Evolutionary conservation across 1,140 invertebrate genomes (phyloP), one percentile per base, ranked within the genome.

Genomic region (Bombus balteatus): DNA sequence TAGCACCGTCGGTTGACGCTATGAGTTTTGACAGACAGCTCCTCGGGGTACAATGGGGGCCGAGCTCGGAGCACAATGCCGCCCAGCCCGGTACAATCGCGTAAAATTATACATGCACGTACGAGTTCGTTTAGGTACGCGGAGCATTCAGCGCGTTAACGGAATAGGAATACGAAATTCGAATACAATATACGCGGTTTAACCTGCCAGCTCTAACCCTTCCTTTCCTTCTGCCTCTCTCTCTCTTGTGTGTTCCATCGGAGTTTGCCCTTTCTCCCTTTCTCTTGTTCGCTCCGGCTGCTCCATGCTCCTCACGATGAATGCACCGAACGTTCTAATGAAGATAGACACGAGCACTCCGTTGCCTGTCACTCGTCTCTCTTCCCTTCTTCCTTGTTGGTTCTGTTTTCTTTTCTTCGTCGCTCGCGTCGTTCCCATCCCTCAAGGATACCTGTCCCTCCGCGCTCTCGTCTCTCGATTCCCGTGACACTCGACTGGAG

Each of bases 21-120:
- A 68, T 59, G 84, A 89, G 88, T 89, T 89, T 89, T 89, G 88
- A 89, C 88, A 89, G 88, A 89, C 88, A 89, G 88, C 87, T 89
- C 80, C 88, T 89, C 75, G 71, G 76, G 80, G 80, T 85, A 89
- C 88, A 89, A 89, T 89, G 80, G 88, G 75, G 72, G 47, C 57
- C 47, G 77, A 57, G 34, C 1, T 34, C n/a, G 66, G 34, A 34
- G 66, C 81, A 87, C 85, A 87, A 87, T 87, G 80, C 82, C 62
- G 59, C 28, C 72, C 47, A 53, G 47, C 47, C 72, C 41, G 66
- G 68, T 37, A 83, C 85, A 70, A 89, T 89, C 88, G 84, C 59
- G 47, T 71, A 47, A 72, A 89, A 89, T 89, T 89, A 89, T 89
- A 89, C 84, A 89, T 89, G 88, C 88, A 57, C 72, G 84, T 74